phyloP scores from a whole-genome alignment of 1,140 invertebrate genomes.

The Potamilus streckersoni region DNA sequence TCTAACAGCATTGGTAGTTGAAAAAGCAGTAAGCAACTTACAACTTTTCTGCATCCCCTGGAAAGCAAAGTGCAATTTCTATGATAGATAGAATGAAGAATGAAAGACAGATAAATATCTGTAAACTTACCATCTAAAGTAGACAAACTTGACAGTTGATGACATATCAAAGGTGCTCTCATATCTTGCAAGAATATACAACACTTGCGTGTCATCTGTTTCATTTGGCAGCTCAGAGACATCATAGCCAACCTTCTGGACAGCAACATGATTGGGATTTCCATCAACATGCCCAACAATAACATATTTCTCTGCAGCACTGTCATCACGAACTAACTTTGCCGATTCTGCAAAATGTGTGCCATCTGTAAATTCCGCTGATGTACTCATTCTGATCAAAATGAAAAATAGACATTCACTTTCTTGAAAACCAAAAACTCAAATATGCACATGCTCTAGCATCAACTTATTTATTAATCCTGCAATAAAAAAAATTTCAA shows the following conservation, averaged over 20 bases:
- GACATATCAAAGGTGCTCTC: conserved; percentile 56
- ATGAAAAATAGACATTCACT: too few species aligned
- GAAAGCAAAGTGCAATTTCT: too few species aligned
- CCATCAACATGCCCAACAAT: conserved; percentile 57
- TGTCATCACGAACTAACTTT: conserved; percentile 41
- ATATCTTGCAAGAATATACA: conserved; percentile 56
- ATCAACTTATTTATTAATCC: too few species aligned
- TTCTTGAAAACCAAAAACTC: too few species aligned
- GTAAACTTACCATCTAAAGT: conserved; percentile 56
- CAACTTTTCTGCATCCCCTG: too few species aligned
- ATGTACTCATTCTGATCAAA: conserved; percentile 43
- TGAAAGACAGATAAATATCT: too few species aligned
- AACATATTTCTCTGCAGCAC: conserved; percentile 40
- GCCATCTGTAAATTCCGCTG: conserved; percentile 42
- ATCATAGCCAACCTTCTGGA: conserved; percentile 36
- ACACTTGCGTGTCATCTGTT: conserved; percentile 34
- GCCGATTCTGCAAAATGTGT: conserved; percentile 40
- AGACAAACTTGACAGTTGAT: conserved; percentile 59
- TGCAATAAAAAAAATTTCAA: too few species aligned
- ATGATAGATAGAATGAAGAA: too few species aligned
- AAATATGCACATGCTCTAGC: too few species aligned
- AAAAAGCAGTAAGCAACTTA: too few species aligned
- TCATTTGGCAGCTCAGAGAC: conserved; percentile 35
- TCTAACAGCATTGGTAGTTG: too few species aligned
- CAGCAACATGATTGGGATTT: conserved; percentile 45